These are phyloP conservation scores for Troides helena DNA, from an alignment of 2,888 invertebrate species.

Conservation along the genomic window DNA sequence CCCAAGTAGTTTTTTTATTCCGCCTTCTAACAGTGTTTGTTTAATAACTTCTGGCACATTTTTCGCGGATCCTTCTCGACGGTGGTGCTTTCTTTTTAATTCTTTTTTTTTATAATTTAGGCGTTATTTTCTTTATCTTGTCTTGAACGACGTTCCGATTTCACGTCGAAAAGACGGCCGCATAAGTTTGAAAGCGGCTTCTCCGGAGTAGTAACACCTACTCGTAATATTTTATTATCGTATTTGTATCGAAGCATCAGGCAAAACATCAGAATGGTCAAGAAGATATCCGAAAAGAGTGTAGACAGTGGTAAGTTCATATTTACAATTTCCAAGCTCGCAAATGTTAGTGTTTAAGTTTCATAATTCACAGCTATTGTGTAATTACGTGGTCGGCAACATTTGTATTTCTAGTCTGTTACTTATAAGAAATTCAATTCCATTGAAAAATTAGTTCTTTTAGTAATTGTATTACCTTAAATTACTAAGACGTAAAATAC, in stretches of 20 bases:
- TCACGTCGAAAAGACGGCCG: slow-evolving; percentile 78
- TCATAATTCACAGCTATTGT: slow-evolving; percentile 26
- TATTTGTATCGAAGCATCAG: slow-evolving; percentile 64
- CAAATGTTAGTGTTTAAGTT: slow-evolving; percentile 33
- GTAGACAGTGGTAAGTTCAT: slow-evolving; percentile 78
- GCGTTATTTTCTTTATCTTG: slow-evolving; percentile 62
- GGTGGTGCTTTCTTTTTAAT: slow-evolving; percentile 60
- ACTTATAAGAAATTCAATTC: not conserved
- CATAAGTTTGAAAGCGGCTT: slow-evolving; percentile 79
- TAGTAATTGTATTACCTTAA: no score
- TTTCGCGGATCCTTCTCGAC: slow-evolving; percentile 75
- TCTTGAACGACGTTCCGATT: slow-evolving; percentile 72
- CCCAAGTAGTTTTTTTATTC: slow-evolving; percentile 81
- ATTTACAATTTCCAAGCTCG: slow-evolving; percentile 33
- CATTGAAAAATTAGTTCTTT: not conserved
- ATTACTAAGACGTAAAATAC: no score
- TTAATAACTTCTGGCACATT: slow-evolving; percentile 71
- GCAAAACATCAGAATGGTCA: slow-evolving; percentile 73
- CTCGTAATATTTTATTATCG: slow-evolving; percentile 68
- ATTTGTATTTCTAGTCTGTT: not conserved
- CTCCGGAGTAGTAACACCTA: slow-evolving; percentile 74
- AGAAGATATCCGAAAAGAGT: slow-evolving; percentile 80
- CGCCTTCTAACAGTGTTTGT: slow-evolving; percentile 79
- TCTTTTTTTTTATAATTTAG: slow-evolving; percentile 49
- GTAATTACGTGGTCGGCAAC: slow-evolving; percentile 19